phyloP scores from a whole-genome alignment of 2,113 vertebrate species.

The Triplophysa rosa region DNA sequence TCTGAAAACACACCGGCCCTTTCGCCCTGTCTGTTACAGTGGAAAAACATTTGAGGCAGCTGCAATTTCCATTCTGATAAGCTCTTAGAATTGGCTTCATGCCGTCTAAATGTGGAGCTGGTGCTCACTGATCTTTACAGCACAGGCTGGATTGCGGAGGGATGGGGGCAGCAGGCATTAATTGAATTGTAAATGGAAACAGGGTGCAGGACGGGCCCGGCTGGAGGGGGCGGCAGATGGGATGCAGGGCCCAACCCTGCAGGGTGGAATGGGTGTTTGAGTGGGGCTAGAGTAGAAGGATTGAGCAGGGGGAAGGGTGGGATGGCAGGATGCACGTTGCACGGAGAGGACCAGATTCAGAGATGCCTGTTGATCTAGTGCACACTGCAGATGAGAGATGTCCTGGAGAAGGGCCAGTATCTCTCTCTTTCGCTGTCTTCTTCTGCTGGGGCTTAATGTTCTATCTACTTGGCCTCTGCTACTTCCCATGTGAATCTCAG shows the following conservation, averaged over 20 bases:
- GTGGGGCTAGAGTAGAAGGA: slow-evolving; percentile 53
- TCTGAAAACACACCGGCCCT: neutral
- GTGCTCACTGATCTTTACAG: slow-evolving; percentile 37
- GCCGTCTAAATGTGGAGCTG: slow-evolving; percentile 52
- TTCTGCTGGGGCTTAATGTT: slow-evolving; percentile 42
- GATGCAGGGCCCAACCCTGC: slow-evolving; percentile 73
- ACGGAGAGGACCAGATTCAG: slow-evolving; percentile 69
- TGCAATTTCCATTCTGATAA: neutral
- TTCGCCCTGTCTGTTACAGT: slow-evolving; percentile 10
- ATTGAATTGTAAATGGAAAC: slow-evolving; percentile 83
- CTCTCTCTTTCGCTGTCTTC: slow-evolving; percentile 16
- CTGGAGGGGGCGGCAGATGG: slow-evolving; percentile 78
- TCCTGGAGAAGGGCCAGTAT: slow-evolving; percentile 52
- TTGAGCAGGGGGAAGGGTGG: slow-evolving; percentile 64
- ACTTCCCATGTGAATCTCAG: slow-evolving; percentile 20
- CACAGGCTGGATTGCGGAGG: slow-evolving; percentile 60
- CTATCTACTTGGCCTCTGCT: slow-evolving; percentile 47
- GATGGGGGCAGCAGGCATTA: slow-evolving; percentile 75
- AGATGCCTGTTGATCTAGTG: slow-evolving; percentile 59
- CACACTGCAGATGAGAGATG: slow-evolving; percentile 54
- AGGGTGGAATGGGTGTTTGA: slow-evolving; percentile 58
- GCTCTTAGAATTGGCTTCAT: slow-evolving; percentile 41
- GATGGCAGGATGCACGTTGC: slow-evolving; percentile 64
- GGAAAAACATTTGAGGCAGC: slow-evolving; percentile 11
- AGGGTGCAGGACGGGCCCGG: slow-evolving; percentile 60